Evolutionary conservation across 2,113 vertebrate species (phyloP), one percentile per base, ranked within the genome.

Genomic region (Fukomys damarensis): DNA sequence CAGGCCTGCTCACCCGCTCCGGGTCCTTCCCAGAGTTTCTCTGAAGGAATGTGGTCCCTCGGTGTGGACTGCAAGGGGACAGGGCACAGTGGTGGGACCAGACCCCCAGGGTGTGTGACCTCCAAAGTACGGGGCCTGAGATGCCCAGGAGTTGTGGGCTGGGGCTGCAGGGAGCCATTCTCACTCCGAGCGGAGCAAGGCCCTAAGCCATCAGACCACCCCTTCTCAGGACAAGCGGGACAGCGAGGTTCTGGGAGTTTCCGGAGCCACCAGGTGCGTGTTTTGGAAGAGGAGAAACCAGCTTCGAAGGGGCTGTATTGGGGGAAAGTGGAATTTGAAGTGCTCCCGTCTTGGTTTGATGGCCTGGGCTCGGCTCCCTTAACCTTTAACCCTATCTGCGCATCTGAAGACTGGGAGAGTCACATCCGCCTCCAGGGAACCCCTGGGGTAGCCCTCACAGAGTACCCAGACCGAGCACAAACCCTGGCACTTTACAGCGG

Each of bases 71-170:
- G 46, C 54, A 35, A 7, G 19, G 20, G 46, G 17, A 7, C 9
- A 16, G 26, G 32, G 20, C 5, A 6, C 3, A 17, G 19, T 22
- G 52, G 28, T n/a, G 13, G 22, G 3, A 3, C 68, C 56, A 19
- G 14, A 32, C 5, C 38, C 8, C 38, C 17, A 9, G 59, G 30
- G 3, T 52, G 49, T 6, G 5, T 4, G 59, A 14, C 11, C 26
- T 65, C 93, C 66, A 19, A 19, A 4, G 2, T 0, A 7, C 2
- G 17, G 32, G 26, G 24, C 6, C 14, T 3, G 41, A 28, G 35
- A 11, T 16, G 3, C 2, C 30, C 3, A 22, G 2, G 10, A 20
- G 32, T 7, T 59, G 30, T 0, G 5, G n/a, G 26, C 7, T 20
- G 1, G n/a, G 13, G 59, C 56, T 58, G 56, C 17, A 58, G 56